Percentiles rank a stretch among this genome's conserved stretches.
Conservation (phyloP, 2,113 vertebrate genomes). For the Saiga tatarica region DNA sequence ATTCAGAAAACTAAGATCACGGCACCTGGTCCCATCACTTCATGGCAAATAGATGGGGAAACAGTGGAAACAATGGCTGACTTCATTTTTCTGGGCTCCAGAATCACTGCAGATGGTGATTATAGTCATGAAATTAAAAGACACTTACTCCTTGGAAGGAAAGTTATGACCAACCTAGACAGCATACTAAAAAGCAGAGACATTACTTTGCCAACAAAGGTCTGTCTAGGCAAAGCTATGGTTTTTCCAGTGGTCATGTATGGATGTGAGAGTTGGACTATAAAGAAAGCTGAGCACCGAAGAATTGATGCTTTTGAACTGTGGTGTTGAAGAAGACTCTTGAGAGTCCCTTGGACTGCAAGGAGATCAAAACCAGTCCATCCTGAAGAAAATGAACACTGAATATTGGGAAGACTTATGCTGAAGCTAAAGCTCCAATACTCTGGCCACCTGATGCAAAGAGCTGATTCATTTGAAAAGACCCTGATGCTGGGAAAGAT, state of each 20-base stretch:
- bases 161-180: background rate
- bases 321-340: background rate
- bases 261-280: background rate
- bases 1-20: background rate
- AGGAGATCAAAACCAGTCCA: background rate
- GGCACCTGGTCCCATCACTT: background rate
- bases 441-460: background rate
- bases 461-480: background rate
- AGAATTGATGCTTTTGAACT: background rate
- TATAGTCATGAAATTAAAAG: background rate
- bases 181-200: background rate
- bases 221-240: background rate
- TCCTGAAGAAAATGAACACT: background rate
- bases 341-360: background rate
- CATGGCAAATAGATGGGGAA: background rate
- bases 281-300: background rate
- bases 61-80: background rate
- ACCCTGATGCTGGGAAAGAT: background rate
- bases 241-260: background rate
- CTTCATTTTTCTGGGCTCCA: background rate
- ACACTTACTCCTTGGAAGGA: background rate
- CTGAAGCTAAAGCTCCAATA: background rate
- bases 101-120: background rate
- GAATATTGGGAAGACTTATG: background rate
- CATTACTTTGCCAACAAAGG: background rate